phyloP scores from a whole-genome alignment of 2,113 vertebrate species.

The Colius striatus region DNA sequence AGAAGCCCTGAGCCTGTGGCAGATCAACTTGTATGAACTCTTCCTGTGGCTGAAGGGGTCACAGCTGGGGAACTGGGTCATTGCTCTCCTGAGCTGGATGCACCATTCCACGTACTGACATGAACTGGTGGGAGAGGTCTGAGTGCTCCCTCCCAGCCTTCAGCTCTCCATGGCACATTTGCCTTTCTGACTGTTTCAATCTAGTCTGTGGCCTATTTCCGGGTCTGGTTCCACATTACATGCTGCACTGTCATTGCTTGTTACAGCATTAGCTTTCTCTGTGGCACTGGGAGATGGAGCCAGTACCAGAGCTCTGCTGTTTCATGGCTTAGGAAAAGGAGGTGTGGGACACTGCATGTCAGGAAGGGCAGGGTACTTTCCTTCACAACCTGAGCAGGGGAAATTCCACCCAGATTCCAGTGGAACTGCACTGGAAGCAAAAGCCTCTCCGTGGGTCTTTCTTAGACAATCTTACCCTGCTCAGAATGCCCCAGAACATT shows the following conservation, averaged over 20 bases:
- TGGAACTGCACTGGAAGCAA: background rate
- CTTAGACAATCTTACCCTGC: background rate
- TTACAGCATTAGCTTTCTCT: conserved; percentile 1
- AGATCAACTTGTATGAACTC: conserved; percentile 85
- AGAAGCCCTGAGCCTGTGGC: conserved; percentile 84
- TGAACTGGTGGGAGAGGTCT: background rate
- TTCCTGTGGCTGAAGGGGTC: conserved; percentile 82
- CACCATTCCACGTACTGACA: conserved; percentile 55
- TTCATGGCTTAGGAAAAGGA: background rate
- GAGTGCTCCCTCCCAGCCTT: background rate
- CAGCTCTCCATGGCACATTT: background rate
- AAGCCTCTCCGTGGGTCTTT: background rate
- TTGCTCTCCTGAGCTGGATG: conserved; percentile 71
- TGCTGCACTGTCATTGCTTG: background rate
- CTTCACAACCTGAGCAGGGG: background rate
- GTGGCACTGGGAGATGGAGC: background rate
- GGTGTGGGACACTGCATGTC: background rate
- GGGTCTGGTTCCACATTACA: background rate
- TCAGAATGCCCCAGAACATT: background rate
- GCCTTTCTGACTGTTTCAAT: conserved; percentile 18
- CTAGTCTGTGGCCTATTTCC: background rate
- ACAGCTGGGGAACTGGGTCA: conserved; percentile 77
- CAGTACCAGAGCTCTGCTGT: background rate
- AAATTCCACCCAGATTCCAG: background rate
- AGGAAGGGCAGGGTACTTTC: background rate